A percentile compares a stretch with the other conserved stretches of the same genome.
phyloP scores from a whole-genome alignment of 2,888 invertebrate genomes.

The Odontomyia ornata region DNA sequence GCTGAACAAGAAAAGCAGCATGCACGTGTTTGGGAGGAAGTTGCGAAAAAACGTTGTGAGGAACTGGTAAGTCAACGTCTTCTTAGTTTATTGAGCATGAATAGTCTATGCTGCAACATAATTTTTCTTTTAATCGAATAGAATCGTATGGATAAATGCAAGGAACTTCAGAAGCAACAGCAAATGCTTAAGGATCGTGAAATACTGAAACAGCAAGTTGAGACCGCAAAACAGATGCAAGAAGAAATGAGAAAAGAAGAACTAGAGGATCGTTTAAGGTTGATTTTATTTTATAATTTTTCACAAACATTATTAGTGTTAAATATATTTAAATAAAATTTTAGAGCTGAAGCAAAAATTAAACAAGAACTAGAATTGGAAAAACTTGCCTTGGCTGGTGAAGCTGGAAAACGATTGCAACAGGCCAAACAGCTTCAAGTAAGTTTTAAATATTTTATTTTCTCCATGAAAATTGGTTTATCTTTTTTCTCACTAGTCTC shows the following conservation, averaged over 20 bases:
- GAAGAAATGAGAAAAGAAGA: conserved; percentile 8
- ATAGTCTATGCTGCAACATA: not conserved
- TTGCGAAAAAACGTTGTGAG: not conserved
- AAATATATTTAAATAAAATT: not conserved
- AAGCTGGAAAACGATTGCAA: conserved; percentile 28
- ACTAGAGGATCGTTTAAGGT: conserved; percentile 38
- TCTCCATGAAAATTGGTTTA: not conserved
- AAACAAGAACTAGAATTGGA: conserved; percentile 22
- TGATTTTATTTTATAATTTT: not conserved
- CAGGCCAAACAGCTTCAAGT: conserved; percentile 32
- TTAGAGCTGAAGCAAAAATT: conserved; percentile 32
- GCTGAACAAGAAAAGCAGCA: conserved; percentile 19
- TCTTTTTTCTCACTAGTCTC: not conserved
- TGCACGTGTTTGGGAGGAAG: conserved; percentile 22
- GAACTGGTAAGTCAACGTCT: conserved; percentile 10
- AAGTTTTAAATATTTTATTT: not conserved
- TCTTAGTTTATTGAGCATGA: too few species aligned
- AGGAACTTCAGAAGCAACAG: conserved; percentile 24
- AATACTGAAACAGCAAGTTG: conserved; percentile 19
- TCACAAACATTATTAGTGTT: not conserved
- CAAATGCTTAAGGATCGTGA: conserved; percentile 18
- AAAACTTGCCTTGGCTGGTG: not conserved
- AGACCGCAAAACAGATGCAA: not conserved
- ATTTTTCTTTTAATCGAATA: not conserved
- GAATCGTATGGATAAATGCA: conserved; percentile 23